Evolutionary conservation across 2,113 vertebrate genomes (phyloP), one percentile per base, ranked within the genome.

Genomic region (Tretioscincus oriximinensis): DNA sequence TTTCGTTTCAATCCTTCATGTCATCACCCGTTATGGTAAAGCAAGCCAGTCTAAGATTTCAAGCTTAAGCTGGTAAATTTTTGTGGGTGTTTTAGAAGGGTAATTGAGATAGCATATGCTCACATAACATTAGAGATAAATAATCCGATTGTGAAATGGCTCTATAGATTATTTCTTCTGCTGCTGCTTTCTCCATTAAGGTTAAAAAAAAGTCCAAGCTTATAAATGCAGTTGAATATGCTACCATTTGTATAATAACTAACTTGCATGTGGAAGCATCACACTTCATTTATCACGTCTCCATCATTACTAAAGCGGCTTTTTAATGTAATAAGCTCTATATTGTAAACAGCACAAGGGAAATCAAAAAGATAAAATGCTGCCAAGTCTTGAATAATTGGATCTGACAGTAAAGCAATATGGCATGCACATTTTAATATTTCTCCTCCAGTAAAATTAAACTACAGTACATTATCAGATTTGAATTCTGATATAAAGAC

Each of bases 71-170:
- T n/a, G 20, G 28, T 77, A 75, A 80, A 81, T 90, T 47, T 81
- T 73, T 83, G 64, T 41, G 81, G 51, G 61, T 80, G 29, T 84
- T 81, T 72, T 78, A 88, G 86, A 83, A 60, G 73, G 18, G 49
- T 88, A 87, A 86, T 87, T 91, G 86, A 88, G 80, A 83, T 74
- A 75, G 16, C 73, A 78, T 67, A 85, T 65, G 26, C 73, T 83
- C 83, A 82, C 70, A 79, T 73, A 78, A 85, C 65, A 69, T 47
- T 12, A 22, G 26, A 78, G 24, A 72, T 31, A 85, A 74, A 80
- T 1, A 77, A 71, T 67, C 10, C 87, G 85, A 86, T 29, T 79
- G 60, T 68, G 3, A 11, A 2, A 22, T 64, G 65, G 81, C 60
- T 76, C 70, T 81, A 75, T 79, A 82, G 41, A 66, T 6, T 74